These are phyloP conservation scores for Cheiracanthium punctorium DNA, from an alignment of 2,888 invertebrate species.

Conservation along the genomic window DNA sequence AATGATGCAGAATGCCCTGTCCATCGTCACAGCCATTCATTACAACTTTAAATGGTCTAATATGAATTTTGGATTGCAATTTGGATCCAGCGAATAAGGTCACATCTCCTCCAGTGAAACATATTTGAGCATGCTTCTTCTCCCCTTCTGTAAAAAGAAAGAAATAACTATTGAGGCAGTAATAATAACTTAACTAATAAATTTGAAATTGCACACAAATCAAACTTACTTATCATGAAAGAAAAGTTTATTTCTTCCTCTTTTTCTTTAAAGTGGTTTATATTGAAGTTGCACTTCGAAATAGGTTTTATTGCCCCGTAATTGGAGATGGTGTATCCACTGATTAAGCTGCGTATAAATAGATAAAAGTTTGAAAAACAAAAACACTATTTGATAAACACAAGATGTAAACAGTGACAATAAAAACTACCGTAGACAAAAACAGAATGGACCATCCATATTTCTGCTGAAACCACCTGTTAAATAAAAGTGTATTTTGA, in stretches of 20 bases:
- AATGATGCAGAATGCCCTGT: conserved; percentile 39
- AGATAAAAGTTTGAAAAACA: not conserved
- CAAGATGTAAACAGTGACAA: too few species aligned
- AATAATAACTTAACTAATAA: too few species aligned
- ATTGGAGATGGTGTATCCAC: conserved; percentile 19
- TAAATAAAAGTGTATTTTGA: too few species aligned
- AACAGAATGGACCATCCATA: too few species aligned
- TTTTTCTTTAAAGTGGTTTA: not conserved
- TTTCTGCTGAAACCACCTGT: too few species aligned
- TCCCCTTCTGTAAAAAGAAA: not conserved
- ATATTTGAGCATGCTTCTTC: not conserved
- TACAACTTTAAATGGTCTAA: conserved; percentile 24
- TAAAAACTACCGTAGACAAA: too few species aligned
- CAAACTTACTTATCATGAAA: conserved; percentile 24
- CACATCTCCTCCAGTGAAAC: conserved; percentile 13
- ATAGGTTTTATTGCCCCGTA: conserved; percentile 7
- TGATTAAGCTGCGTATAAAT: conserved; percentile 21
- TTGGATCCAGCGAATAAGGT: conserved; percentile 9
- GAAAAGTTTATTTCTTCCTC: conserved; percentile 29
- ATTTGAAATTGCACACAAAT: too few species aligned
- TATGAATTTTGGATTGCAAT: conserved; percentile 11
- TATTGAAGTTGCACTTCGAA: conserved; percentile 32
- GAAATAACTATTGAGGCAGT: not conserved
- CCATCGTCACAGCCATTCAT: conserved; percentile 22
- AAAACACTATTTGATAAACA: too few species aligned